Evolutionary conservation across 2,113 vertebrate genomes (phyloP).

Genomic region (Mystacornis crossleyi): DNA sequence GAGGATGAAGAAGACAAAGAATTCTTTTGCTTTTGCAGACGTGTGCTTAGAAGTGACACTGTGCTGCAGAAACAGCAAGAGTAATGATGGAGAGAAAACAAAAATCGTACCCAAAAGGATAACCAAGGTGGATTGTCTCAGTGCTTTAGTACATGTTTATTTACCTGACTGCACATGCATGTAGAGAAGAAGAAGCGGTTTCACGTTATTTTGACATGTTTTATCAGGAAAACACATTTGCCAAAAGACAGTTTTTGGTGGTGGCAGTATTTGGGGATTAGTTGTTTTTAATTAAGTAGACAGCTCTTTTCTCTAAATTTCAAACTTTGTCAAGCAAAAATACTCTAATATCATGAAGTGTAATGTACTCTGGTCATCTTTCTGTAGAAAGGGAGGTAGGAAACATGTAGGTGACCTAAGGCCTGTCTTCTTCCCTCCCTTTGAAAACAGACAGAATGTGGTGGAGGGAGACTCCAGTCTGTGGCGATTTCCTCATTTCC

Average conservation of each 20-base stretch:
- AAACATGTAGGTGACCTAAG: not conserved
- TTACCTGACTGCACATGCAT: not conserved
- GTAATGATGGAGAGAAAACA: not conserved
- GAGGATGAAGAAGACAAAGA: not conserved
- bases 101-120: not conserved
- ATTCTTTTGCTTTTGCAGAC: not conserved
- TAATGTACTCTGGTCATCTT: not conserved
- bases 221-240: not conserved
- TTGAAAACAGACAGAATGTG: not conserved
- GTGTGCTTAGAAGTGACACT: not conserved
- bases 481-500: not conserved
- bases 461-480: not conserved
- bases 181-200: not conserved
- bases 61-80: not conserved
- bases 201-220: not conserved
- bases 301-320: not conserved
- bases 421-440: not conserved
- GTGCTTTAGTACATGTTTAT: not conserved
- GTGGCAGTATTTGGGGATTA: not conserved
- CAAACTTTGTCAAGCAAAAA: not conserved
- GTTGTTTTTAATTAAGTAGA: not conserved
- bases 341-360: not conserved
- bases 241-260: not conserved
- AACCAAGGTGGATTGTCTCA: not conserved
- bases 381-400: not conserved